These are phyloP conservation scores for Muschampia plurimacula DNA, from an alignment of 2,888 invertebrate genomes.

Conservation along the genomic window DNA sequence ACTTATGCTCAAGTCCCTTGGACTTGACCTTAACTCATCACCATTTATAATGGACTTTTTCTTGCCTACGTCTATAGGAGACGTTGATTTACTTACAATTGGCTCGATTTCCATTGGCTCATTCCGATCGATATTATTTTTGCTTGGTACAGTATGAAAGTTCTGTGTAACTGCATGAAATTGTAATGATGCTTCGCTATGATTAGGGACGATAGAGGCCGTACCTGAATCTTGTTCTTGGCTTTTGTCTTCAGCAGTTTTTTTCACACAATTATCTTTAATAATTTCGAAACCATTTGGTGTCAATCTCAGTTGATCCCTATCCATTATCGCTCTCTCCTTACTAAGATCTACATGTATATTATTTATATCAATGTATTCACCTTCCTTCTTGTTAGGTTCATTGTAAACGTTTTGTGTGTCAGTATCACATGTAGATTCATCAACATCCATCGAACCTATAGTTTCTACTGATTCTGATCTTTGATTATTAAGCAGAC, in stretches of 20 bases:
- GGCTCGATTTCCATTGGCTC: background rate
- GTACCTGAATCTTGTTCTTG: conserved; percentile 45
- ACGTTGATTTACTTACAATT: background rate
- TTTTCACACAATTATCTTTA: conserved; percentile 24
- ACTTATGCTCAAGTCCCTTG: background rate
- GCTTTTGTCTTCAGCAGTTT: conserved; percentile 19
- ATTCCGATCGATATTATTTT: background rate
- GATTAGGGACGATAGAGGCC: conserved; percentile 42
- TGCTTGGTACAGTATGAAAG: background rate
- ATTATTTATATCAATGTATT: background rate
- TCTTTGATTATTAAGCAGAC: conserved; percentile 8
- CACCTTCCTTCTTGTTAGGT: background rate
- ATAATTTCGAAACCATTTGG: conserved; percentile 27
- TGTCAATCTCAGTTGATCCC: conserved; percentile 31
- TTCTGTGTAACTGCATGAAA: background rate
- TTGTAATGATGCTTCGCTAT: conserved; percentile 53
- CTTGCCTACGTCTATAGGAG: background rate
- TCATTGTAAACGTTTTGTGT: conserved; percentile 19
- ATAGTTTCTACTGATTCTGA: conserved; percentile 18
- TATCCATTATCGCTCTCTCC: conserved; percentile 27
- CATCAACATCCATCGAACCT: conserved; percentile 20
- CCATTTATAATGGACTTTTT: background rate
- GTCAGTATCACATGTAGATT: conserved; percentile 16
- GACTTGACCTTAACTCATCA: background rate
- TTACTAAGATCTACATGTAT: conserved; percentile 15